Conservation (phyloP, 2,888 invertebrate genomes). For the Hirtodrosophila trivittata region DNA sequence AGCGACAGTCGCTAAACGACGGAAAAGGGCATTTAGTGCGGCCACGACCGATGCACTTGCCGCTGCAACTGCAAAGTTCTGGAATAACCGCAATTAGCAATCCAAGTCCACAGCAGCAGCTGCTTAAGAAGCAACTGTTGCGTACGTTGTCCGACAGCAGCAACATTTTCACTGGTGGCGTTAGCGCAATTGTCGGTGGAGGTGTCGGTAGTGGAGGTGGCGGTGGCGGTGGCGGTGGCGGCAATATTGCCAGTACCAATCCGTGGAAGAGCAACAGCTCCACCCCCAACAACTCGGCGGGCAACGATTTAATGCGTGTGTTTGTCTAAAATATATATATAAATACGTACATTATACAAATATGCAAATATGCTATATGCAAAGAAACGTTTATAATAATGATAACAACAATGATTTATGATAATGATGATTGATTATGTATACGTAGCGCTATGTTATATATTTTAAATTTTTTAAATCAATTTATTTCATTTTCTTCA, state of each 20-base stretch:
- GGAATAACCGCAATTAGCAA: conserved; percentile 42
- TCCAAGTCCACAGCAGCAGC: conserved; percentile 58
- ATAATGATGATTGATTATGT: conserved; percentile 25
- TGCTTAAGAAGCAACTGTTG: conserved; percentile 73
- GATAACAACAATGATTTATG: conserved; percentile 10
- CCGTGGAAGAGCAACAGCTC: conserved; percentile 67
- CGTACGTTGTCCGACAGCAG: conserved; percentile 76
- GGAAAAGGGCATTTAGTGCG: conserved; percentile 48
- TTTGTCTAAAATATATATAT: conserved; percentile 63
- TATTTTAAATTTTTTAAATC: conserved; percentile 61
- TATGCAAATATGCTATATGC: conserved; percentile 17
- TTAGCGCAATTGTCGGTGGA: conserved; percentile 20
- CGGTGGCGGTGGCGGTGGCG: conserved; percentile 31
- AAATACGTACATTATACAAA: conserved; percentile 13
- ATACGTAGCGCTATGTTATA: conserved; percentile 52
- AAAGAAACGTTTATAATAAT: conserved; percentile 25
- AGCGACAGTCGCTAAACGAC: conserved; percentile 25
- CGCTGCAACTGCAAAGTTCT: conserved; percentile 48
- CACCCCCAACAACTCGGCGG: conserved; percentile 57
- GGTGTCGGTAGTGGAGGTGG: conserved; percentile 35
- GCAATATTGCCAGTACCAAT: conserved; percentile 47
- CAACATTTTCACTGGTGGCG: conserved; percentile 54
- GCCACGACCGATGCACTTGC: conserved; percentile 63
- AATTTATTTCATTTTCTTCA: conserved; percentile 56
- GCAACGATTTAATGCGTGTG: conserved; percentile 77